phyloP scores from a whole-genome alignment of 2,113 vertebrate species.

The Psammodynastes pulverulentus region DNA sequence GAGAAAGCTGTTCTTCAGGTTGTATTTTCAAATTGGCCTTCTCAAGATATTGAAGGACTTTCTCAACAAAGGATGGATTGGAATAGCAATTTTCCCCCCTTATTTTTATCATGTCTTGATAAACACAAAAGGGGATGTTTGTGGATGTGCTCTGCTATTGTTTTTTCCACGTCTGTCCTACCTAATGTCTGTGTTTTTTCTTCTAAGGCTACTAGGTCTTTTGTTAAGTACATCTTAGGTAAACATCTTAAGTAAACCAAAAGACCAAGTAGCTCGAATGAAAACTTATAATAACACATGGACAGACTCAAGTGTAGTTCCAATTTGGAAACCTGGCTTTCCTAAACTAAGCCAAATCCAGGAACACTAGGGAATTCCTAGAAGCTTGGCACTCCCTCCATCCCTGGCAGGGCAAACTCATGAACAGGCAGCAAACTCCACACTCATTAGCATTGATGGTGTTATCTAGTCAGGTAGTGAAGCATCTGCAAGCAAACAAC shows the following conservation, averaged over 20 bases:
- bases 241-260: not conserved
- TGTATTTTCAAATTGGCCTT: not conserved
- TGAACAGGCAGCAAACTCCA: not conserved
- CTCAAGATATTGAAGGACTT: not conserved
- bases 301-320: not conserved
- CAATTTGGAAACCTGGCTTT: not conserved
- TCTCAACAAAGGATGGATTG: not conserved
- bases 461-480: not conserved
- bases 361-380: not conserved
- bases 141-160: not conserved
- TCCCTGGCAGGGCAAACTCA: not conserved
- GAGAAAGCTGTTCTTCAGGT: not conserved
- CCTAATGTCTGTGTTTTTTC: not conserved
- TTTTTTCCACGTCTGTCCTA: not conserved
- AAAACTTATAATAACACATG: not conserved
- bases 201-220: not conserved
- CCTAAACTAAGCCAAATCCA: not conserved
- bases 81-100: not conserved
- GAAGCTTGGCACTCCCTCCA: not conserved
- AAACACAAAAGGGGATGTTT: not conserved
- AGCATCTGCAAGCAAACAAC: not conserved
- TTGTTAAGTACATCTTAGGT: not conserved
- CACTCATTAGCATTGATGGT: not conserved
- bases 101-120: not conserved
- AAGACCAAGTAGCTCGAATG: not conserved